phyloP scores from a whole-genome alignment of 2,113 vertebrate genomes.

The Sakesphorus luctuosus region DNA sequence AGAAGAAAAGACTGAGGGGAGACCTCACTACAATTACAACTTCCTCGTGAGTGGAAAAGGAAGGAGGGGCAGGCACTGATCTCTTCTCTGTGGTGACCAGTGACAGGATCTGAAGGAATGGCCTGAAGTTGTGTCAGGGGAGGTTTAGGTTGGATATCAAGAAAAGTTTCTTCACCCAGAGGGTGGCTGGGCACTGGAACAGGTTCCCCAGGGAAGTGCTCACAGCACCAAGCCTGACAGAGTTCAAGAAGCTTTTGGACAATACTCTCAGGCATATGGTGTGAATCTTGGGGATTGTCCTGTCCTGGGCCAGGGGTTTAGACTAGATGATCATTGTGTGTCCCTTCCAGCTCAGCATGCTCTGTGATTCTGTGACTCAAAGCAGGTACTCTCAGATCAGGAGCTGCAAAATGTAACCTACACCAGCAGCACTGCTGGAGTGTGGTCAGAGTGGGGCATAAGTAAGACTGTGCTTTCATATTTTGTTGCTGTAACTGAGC shows the following conservation, averaged over 20 bases:
- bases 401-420: not conserved
- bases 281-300: not conserved
- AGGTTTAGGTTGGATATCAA: not conserved
- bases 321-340: not conserved
- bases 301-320: not conserved
- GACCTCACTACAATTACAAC: not conserved
- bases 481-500: not conserved
- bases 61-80: not conserved
- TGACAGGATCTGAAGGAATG: not conserved
- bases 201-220: not conserved
- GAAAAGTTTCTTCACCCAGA: not conserved
- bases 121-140: not conserved
- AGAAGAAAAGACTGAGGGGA: not conserved
- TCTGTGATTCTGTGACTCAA: not conserved
- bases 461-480: not conserved
- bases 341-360: not conserved
- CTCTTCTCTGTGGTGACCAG: not conserved
- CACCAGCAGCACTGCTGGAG: not conserved
- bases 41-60: not conserved
- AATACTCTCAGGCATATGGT: not conserved
- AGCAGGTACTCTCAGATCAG: not conserved
- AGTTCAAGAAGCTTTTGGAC: not conserved
- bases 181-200: not conserved
- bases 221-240: not conserved
- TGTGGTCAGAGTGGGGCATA: too few species aligned